Conservation (phyloP, 1,140 invertebrate species). For the Cydia splendana region DNA sequence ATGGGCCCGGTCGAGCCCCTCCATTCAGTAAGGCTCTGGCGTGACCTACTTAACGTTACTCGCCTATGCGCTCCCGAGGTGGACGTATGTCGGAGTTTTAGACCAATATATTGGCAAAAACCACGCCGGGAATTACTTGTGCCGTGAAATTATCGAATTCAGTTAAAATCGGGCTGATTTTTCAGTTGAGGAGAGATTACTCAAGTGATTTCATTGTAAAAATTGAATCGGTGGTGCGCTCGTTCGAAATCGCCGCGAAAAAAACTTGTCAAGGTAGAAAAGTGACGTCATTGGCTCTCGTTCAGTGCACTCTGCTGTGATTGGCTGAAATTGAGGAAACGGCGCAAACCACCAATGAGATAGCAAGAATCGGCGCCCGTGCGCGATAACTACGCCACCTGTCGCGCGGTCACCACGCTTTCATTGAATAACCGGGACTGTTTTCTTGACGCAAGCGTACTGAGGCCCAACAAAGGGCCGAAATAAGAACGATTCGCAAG, state of each 20-base stretch:
- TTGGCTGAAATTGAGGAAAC: conserved; percentile 54
- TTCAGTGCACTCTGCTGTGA: conserved; percentile 42
- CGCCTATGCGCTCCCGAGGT: conserved; percentile 30
- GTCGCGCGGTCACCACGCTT: conserved; percentile 62
- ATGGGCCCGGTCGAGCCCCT: conserved; percentile 64
- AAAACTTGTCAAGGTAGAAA: conserved; percentile 15
- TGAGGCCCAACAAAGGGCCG: conserved; percentile 78
- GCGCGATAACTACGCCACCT: conserved; percentile 70
- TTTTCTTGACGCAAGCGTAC: conserved; percentile 75
- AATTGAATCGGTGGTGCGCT: conserved; percentile 35
- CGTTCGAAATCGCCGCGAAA: conserved; percentile 43
- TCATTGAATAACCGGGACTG: conserved; percentile 76
- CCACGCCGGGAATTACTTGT: background rate
- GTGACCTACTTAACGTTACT: conserved; percentile 60
- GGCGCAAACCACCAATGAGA: conserved; percentile 51
- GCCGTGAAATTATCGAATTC: background rate
- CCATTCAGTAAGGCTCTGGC: conserved; percentile 74
- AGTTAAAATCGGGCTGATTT: background rate
- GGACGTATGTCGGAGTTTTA: conserved; percentile 13
- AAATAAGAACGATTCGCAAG: conserved; percentile 73
- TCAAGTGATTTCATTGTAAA: conserved; percentile 20
- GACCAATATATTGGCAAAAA: background rate
- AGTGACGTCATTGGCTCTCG: conserved; percentile 50
- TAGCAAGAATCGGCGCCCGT: conserved; percentile 43
- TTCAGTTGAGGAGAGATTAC: background rate